Percentiles rank a stretch among this genome's conserved stretches.
phyloP scores from a whole-genome alignment of 2,797 vertebrate species.

The Poecilia gillii region DNA sequence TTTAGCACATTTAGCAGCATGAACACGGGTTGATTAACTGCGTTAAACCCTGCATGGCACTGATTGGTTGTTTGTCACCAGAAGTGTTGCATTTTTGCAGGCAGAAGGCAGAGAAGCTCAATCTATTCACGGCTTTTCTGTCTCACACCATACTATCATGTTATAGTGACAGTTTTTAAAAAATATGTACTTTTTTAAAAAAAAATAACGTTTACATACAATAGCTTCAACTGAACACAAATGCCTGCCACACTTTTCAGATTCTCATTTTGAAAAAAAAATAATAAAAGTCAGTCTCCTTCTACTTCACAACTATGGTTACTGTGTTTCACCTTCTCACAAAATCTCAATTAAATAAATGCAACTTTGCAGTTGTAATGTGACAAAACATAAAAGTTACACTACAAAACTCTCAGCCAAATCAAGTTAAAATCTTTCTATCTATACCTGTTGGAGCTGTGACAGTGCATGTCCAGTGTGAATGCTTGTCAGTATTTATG shows the following conservation, averaged over 20 bases:
- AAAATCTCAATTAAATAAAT: neutral
- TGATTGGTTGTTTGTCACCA: too few relatives aligned
- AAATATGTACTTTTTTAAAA: too few relatives aligned
- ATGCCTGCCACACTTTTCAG: neutral
- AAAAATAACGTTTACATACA: too few relatives aligned
- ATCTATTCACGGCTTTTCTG: too few relatives aligned
- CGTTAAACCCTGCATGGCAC: too few relatives aligned
- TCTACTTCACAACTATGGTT: neutral
- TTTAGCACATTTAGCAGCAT: too few relatives aligned
- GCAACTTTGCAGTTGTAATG: neutral
- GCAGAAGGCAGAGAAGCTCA: too few relatives aligned
- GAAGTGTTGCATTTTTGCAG: too few relatives aligned
- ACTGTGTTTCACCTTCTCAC: neutral
- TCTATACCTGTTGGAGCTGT: neutral
- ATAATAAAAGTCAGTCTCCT: neutral
- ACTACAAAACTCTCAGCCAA: neutral
- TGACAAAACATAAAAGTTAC: neutral
- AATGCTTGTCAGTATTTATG: neutral
- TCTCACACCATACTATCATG: too few relatives aligned
- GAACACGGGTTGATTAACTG: too few relatives aligned
- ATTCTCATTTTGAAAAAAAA: neutral
- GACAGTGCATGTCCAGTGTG: neutral
- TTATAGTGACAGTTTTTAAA: too few relatives aligned
- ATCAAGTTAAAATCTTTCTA: neutral
- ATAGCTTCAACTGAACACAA: neutral